These are phyloP conservation scores for Albula goreensis DNA, from an alignment of 2,113 vertebrate genomes.

Conservation along the genomic window DNA sequence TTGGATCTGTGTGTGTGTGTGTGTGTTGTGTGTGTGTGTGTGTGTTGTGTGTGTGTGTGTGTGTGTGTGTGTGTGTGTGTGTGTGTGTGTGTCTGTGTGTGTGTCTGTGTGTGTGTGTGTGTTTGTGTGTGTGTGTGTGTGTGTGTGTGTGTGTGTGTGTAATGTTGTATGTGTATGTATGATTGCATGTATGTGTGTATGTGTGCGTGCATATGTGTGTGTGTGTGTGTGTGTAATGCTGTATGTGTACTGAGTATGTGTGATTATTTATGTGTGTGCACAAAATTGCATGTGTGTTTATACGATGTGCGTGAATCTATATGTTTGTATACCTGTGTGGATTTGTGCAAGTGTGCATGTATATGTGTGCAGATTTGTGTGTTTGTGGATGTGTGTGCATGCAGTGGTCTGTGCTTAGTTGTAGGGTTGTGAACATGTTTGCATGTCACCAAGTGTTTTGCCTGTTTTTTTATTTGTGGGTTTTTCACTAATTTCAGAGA, in stretches of 20 bases:
- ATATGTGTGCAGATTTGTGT: neutral
- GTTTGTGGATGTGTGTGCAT: constrained; percentile 8
- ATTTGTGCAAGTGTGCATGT: neutral
- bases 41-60: neutral
- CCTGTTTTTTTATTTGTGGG: neutral
- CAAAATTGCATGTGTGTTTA: neutral
- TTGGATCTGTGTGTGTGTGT: constrained; percentile 13
- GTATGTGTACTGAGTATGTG: neutral
- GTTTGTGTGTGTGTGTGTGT: constrained; percentile 23
- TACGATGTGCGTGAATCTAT: neutral
- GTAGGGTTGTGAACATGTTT: constrained; percentile 14
- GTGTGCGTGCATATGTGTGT: constrained; percentile 23
- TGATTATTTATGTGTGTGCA: neutral
- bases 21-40: constrained; percentile 22
- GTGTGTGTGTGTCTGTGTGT: constrained; percentile 6
- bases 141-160: constrained; percentile 31
- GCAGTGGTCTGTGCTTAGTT: neutral
- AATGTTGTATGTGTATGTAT: constrained; percentile 9
- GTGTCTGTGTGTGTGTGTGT: constrained; percentile 17
- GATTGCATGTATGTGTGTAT: neutral
- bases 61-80: neutral
- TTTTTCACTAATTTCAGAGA: neutral
- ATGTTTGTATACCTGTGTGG: neutral
- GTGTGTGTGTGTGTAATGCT: constrained; percentile 19
- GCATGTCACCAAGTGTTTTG: neutral